Evolutionary conservation across 2,888 invertebrate genomes (phyloP).

Genomic region (Antheraea assamensis): DNA sequence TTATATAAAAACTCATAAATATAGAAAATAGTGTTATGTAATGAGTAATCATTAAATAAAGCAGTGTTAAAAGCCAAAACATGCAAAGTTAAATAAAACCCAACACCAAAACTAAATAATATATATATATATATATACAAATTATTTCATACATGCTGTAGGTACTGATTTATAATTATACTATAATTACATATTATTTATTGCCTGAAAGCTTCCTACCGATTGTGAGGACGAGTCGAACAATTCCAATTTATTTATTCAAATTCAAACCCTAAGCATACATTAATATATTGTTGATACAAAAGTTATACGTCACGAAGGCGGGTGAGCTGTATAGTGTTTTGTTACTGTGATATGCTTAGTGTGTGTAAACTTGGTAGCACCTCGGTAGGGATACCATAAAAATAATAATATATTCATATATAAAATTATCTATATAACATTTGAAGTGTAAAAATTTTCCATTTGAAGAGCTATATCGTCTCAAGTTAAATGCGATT

Average conservation of each 20-base stretch:
- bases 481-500: too few species aligned
- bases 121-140: constrained; percentile 39
- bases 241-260: constrained; percentile 61
- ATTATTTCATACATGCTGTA: constrained; percentile 75
- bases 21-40: not conserved
- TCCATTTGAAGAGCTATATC: too few species aligned
- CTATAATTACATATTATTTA: constrained; percentile 21
- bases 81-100: constrained; percentile 36
- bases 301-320: too few species aligned
- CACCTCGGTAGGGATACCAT: too few species aligned
- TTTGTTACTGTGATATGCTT: constrained; percentile 16
- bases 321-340: too few species aligned
- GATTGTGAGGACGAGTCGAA: constrained; percentile 64
- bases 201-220: constrained; percentile 76
- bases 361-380: constrained; percentile 7
- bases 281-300: constrained; percentile 34
- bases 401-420: too few species aligned
- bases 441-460: too few species aligned
- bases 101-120: constrained; percentile 54
- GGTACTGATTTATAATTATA: constrained; percentile 32
- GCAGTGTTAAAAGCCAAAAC: constrained; percentile 25
- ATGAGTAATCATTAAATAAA: not conserved
- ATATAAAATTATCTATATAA: too few species aligned
- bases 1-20: not conserved
- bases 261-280: constrained; percentile 43